phyloP scores from a whole-genome alignment of 2,113 vertebrate genomes.

The Pionites leucogaster region DNA sequence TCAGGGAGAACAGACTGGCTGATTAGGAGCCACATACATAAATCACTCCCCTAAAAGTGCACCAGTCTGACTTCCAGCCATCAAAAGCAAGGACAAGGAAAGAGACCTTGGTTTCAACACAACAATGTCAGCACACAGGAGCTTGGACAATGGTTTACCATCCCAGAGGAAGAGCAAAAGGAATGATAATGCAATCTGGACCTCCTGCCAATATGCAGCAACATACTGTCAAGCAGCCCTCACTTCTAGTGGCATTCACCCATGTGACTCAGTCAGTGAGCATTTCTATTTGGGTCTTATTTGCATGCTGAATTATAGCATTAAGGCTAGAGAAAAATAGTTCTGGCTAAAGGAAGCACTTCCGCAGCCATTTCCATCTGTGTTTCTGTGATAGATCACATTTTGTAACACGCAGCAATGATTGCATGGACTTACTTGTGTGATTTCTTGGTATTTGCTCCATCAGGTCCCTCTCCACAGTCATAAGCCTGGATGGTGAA shows the following conservation, averaged over 20 bases:
- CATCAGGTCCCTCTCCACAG: conserved; percentile 95
- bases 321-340: background rate
- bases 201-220: background rate
- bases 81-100: background rate
- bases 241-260: background rate
- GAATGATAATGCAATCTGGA: background rate
- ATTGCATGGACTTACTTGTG: conserved; percentile 85
- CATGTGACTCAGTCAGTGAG: background rate
- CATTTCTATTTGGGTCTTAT: background rate
- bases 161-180: background rate
- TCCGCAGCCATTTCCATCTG: background rate
- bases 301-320: background rate
- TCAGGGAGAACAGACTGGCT: background rate
- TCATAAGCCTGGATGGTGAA: conserved; percentile 99
- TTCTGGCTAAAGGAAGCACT: background rate
- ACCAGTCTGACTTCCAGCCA: background rate
- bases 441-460: conserved; percentile 97
- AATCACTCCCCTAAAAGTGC: background rate
- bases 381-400: background rate
- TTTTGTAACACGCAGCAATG: background rate
- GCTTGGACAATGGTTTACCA: background rate
- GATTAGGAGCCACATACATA: background rate
- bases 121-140: background rate
- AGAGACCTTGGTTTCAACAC: background rate
- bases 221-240: background rate